These are phyloP conservation scores for Morpho deidamia DNA, from an alignment of 2,888 invertebrate genomes.

Conservation along the genomic window DNA sequence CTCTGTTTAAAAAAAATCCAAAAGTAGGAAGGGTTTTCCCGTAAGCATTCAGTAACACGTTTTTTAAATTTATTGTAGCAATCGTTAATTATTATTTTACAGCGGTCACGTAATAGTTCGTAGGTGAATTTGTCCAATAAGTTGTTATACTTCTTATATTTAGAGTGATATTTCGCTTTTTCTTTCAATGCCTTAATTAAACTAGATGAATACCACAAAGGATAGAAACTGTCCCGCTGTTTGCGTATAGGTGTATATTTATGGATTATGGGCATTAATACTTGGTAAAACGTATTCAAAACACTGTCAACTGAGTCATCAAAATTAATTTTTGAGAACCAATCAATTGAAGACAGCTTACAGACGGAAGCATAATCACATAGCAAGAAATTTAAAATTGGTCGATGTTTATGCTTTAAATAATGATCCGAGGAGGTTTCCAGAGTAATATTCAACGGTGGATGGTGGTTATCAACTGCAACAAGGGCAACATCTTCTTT, in stretches of 20 bases:
- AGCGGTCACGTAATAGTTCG: background rate
- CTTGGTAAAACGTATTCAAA: background rate
- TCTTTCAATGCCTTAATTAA: conserved; percentile 2
- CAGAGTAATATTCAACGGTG: background rate
- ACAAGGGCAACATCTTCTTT: too few species aligned
- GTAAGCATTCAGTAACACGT: too few species aligned
- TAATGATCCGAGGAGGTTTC: too few species aligned
- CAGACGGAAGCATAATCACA: too few species aligned
- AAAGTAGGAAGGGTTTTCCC: too few species aligned
- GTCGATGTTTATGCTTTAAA: too few species aligned
- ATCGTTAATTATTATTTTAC: background rate
- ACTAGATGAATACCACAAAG: conserved; percentile 2
- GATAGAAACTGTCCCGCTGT: background rate
- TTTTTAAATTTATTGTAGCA: background rate
- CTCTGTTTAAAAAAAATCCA: too few species aligned
- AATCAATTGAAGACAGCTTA: too few species aligned
- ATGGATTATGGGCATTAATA: background rate
- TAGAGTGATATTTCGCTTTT: conserved; percentile 3
- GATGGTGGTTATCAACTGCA: background rate
- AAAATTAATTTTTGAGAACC: too few species aligned
- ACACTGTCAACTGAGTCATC: background rate
- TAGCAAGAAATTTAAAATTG: too few species aligned
- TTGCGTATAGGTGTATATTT: background rate
- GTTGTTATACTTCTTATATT: conserved; percentile 2
- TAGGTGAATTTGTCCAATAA: background rate